Percentiles rank a stretch among this genome's conserved stretches.
These are phyloP conservation scores for Boloria euphrosyne DNA, from an alignment of 2,888 invertebrate genomes.

Conservation along the genomic window DNA sequence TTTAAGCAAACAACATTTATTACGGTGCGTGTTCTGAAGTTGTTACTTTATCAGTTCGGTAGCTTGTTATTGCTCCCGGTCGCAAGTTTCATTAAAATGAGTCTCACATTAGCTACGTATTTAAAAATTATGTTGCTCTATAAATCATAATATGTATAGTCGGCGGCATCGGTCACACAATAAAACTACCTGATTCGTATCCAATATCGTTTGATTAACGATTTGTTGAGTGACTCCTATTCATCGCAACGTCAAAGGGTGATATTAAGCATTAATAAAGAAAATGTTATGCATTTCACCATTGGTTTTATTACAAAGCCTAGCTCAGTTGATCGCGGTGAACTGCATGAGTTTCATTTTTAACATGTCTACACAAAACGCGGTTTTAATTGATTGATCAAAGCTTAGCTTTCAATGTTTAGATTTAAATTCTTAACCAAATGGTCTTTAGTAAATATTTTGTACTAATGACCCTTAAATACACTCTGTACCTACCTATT, in stretches of 20 bases:
- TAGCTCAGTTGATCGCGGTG: conserved; percentile 32
- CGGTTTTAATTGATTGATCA: conserved; percentile 43
- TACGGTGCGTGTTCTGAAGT: conserved; percentile 30
- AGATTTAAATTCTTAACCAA: conserved; percentile 2
- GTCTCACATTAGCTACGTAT: conserved; percentile 59
- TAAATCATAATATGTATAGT: conserved; percentile 70
- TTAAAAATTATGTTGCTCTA: conserved; percentile 65
- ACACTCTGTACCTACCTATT: no score
- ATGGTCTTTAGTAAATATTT: no score
- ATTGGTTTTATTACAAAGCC: conserved; percentile 46
- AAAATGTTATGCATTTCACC: conserved; percentile 53
- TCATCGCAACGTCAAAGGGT: conserved; percentile 75
- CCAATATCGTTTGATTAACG: conserved; percentile 80
- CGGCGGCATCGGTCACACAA: conserved; percentile 72
- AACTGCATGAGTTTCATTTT: conserved; percentile 43
- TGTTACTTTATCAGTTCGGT: conserved; percentile 48
- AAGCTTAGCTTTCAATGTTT: conserved; percentile 28
- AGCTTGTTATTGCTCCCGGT: conserved; percentile 49
- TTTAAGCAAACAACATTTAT: conserved; percentile 35
- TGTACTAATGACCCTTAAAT: no score
- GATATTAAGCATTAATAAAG: conserved; percentile 79
- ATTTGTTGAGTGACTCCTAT: conserved; percentile 80
- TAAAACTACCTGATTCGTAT: conserved; percentile 77
- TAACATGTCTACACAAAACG: conserved; percentile 30
- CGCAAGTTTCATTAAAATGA: conserved; percentile 51